phyloP scores from a whole-genome alignment of 2,797 vertebrate genomes.

The Bryconaethiops microstoma region DNA sequence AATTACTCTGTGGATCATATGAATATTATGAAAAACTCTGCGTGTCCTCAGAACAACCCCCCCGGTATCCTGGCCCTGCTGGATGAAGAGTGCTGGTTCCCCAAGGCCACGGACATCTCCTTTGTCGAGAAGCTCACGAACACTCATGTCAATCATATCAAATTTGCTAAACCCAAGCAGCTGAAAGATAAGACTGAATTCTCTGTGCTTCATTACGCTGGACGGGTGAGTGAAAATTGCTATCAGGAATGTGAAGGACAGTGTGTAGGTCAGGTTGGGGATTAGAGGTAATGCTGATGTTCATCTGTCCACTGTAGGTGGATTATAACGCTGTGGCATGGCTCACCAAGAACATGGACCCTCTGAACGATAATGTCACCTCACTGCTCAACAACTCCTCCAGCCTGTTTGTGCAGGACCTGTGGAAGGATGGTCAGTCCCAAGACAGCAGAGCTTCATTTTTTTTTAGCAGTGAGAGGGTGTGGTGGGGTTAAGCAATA shows the following conservation, averaged over 20 bases:
- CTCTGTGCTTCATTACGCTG: slow-evolving; percentile 84
- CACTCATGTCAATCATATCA: slow-evolving; percentile 83
- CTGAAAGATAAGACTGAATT: slow-evolving; percentile 88
- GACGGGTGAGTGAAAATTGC: slow-evolving; percentile 37
- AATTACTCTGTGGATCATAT: slow-evolving; percentile 66
- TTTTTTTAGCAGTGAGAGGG: background rate
- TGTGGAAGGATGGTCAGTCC: slow-evolving; percentile 82
- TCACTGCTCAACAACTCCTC: slow-evolving; percentile 85
- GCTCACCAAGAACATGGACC: slow-evolving; percentile 92
- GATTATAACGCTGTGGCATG: slow-evolving; percentile 88
- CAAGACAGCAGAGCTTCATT: too few species aligned
- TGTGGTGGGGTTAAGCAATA: too few species aligned
- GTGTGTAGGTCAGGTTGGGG: background rate
- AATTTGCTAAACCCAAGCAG: slow-evolving; percentile 86
- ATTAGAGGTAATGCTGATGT: background rate
- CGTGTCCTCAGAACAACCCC: slow-evolving; percentile 42
- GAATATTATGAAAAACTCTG: too few species aligned
- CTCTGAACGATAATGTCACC: slow-evolving; percentile 84
- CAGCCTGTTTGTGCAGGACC: slow-evolving; percentile 85
- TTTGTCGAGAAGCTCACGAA: slow-evolving; percentile 89
- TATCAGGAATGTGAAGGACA: too few species aligned
- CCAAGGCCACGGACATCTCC: slow-evolving; percentile 87
- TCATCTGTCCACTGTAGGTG: slow-evolving; percentile 69
- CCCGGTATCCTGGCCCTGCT: slow-evolving; percentile 84
- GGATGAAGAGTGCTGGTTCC: slow-evolving; percentile 91